Percentiles rank a stretch among this genome's conserved stretches.
These are phyloP conservation scores for Druceiella hillmani DNA, from an alignment of 2,888 invertebrate genomes.

Conservation along the genomic window DNA sequence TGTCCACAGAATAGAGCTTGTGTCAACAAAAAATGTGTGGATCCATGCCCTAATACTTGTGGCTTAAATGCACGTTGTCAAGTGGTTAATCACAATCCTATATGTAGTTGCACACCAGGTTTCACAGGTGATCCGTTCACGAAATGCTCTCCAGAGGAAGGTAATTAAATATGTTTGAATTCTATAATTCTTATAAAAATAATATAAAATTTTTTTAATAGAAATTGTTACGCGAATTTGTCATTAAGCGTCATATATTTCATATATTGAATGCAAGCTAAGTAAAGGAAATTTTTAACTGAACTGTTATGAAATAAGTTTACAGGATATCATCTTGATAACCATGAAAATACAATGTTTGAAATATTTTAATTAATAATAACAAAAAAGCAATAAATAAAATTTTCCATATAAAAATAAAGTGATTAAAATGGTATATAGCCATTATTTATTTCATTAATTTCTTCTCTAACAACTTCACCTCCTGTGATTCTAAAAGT, in stretches of 20 bases:
- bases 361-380: background rate
- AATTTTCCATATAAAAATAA: background rate
- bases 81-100: conserved; percentile 81
- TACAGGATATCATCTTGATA: background rate
- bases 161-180: conserved; percentile 39
- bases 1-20: conserved; percentile 78
- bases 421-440: too few species aligned
- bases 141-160: conserved; percentile 58
- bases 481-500: too few species aligned
- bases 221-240: conserved; percentile 3
- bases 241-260: background rate
- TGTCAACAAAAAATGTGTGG: conserved; percentile 71
- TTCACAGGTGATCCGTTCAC: conserved; percentile 78
- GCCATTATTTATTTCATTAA: too few species aligned
- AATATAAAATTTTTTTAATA: background rate
- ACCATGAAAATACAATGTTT: background rate
- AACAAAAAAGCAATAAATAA: background rate
- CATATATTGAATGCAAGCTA: too few species aligned
- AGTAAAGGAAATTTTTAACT: too few species aligned
- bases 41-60: conserved; percentile 79
- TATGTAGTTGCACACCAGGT: conserved; percentile 75
- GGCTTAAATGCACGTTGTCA: conserved; percentile 77
- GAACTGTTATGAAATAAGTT: too few species aligned
- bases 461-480: too few species aligned
- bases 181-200: background rate